Base-by-base conservation (phyloP, 2,888 invertebrate species). In the Tribolium freemani region DNA sequence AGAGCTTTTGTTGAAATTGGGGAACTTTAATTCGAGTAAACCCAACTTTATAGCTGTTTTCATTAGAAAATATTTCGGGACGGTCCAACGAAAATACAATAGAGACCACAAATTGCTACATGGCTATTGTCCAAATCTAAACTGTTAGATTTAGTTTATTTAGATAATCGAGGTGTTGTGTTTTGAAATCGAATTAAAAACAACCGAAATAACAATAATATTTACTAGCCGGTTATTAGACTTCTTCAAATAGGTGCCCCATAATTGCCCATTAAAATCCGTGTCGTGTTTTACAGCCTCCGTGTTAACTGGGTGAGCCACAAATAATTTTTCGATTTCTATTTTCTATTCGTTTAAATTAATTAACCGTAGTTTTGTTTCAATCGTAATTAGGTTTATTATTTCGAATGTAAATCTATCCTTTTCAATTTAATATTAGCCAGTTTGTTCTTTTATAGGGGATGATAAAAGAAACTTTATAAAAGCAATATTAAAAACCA, bases 281-380 rank as follows among this genome's bases (percentile, higher is more conserved):
- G 20, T 13, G 53, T 70, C 38, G 63, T 54, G 38, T 61, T 51
- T 71, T 38, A 51, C 58, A 67, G 56, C 31, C 20, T 44, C 26
- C 11, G n/a, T 46, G 60, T 60, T 60, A 60, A 60, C 48, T 48
- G 11, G 10, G n/a, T 48, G 38, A 38, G 26, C 26, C 26, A 26
- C 26, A 26, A 26, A 26, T 26, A 26, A 26, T 26, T 26, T 3
- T 5, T 26, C 5, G 3, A 26, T 26, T 26, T 26, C 26, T 26
- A 3, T 26, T 26, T 79, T 78, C 78, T 79, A 75, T 74, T 73
- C 44, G 16, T 51, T 50, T 20, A 13, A 64, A 71, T 58, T 71
- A 66, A 67, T 71, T 71, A 71, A 71, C n/a, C n/a, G n/a, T n/a
- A n/a, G n/a, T n/a, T n/a, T 71, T 46, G n/a, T 61, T 56, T 44